Conservation (phyloP, 2,888 invertebrate species). For the Thalpophila matura region DNA sequence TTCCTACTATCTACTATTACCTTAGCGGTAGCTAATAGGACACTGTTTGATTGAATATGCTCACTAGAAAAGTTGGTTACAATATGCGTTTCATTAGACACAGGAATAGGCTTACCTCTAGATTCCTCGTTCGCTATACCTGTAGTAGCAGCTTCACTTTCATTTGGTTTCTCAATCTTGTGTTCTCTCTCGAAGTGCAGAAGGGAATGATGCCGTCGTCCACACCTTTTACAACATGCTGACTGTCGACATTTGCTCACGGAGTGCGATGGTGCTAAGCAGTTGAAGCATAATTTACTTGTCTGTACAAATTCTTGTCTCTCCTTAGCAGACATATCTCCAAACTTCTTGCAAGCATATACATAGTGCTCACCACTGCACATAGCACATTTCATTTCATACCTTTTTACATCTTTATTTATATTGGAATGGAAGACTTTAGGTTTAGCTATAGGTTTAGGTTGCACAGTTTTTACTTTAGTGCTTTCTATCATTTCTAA, state of each 20-base stretch:
- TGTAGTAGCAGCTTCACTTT: neutral
- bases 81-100: neutral
- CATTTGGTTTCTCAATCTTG: constrained; percentile 1
- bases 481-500: constrained; percentile 31
- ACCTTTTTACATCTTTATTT: constrained; percentile 11
- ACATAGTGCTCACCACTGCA: constrained; percentile 27
- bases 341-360: constrained; percentile 28
- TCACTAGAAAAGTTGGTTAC: constrained; percentile 2
- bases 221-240: constrained; percentile 23
- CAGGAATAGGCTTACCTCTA: constrained; percentile 16
- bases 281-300: constrained; percentile 37
- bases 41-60: constrained; percentile 4
- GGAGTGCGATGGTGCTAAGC: constrained; percentile 20
- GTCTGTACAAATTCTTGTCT: constrained; percentile 31
- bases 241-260: constrained; percentile 33
- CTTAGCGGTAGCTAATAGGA: constrained; percentile 31
- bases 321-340: constrained; percentile 9
- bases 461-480: constrained; percentile 6
- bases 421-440: constrained; percentile 21
- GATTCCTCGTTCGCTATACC: constrained; percentile 4
- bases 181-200: constrained; percentile 31
- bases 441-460: constrained; percentile 14
- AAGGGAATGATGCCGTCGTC: constrained; percentile 35
- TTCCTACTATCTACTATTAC: constrained; percentile 12
- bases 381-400: constrained; percentile 9